These are phyloP conservation scores for Blastomussa wellsi DNA, from an alignment of 92 coral and sea anemone genomes.

Conservation along the genomic window DNA sequence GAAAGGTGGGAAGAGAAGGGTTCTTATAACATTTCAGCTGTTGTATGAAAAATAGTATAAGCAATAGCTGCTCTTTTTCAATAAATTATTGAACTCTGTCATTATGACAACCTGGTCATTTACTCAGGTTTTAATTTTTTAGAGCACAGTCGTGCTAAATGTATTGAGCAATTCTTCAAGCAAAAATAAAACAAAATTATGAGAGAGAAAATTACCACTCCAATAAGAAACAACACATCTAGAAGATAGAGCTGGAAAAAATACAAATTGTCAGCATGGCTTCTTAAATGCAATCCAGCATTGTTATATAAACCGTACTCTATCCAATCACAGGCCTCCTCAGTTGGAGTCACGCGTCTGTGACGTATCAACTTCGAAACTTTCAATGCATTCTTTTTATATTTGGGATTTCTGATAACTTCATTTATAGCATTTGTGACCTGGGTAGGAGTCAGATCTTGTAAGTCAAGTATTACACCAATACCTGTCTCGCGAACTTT, in stretches of 20 bases:
- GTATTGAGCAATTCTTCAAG: conserved; percentile 11
- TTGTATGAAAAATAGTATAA: no score
- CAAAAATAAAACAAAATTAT: conserved; percentile 12
- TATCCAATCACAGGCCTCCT: conserved; percentile 87
- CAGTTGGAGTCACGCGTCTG: conserved; percentile 65
- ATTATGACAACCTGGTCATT: neutral
- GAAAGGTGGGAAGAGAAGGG: no score
- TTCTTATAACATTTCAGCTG: no score
- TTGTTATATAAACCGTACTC: conserved; percentile 74
- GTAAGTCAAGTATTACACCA: conserved; percentile 58
- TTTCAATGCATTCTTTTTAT: conserved; percentile 47
- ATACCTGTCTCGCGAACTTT: conserved; percentile 60
- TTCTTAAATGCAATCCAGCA: conserved; percentile 75
- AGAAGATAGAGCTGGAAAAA: conserved; percentile 62
- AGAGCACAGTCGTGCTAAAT: neutral
- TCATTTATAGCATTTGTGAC: conserved; percentile 48
- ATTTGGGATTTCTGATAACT: conserved; percentile 49
- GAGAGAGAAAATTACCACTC: conserved; percentile 28
- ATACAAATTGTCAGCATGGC: conserved; percentile 69
- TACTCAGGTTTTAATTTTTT: conserved; percentile 19
- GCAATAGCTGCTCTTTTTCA: no score
- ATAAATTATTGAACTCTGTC: no score
- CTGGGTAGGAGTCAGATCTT: conserved; percentile 40
- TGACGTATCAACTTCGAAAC: conserved; percentile 57
- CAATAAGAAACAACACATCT: conserved; percentile 63